These are phyloP conservation scores for Timandra comae DNA, from an alignment of 2,888 invertebrate species.

Conservation along the genomic window DNA sequence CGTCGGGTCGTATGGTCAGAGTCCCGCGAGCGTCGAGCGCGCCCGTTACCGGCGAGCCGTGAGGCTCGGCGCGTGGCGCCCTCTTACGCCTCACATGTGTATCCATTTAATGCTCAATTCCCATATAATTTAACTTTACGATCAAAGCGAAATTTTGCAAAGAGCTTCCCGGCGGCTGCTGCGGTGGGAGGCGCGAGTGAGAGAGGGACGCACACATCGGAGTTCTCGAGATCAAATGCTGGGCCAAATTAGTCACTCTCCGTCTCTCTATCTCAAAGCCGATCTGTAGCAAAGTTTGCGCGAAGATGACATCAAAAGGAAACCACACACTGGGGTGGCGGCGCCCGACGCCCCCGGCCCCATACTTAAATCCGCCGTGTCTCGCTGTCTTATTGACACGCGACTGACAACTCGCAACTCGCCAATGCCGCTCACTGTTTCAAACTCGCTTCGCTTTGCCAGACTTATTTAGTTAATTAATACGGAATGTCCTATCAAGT, in stretches of 20 bases:
- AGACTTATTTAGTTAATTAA: conserved; percentile 76
- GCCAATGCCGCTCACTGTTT: conserved; percentile 57
- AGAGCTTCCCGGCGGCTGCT: conserved; percentile 71
- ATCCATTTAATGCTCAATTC: conserved; percentile 77
- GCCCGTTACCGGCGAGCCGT: conserved; percentile 1
- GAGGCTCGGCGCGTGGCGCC: conserved; percentile 13
- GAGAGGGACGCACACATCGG: conserved; percentile 65
- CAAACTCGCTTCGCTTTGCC: conserved; percentile 59
- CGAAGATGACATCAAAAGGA: conserved; percentile 78
- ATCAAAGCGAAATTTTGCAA: conserved; percentile 77
- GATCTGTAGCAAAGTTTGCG: conserved; percentile 78
- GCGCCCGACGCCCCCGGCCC: conserved; percentile 52
- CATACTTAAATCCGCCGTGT: conserved; percentile 71
- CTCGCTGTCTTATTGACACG: conserved; percentile 75
- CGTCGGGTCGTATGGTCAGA: conserved; percentile 17
- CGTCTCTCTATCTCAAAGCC: conserved; percentile 78
- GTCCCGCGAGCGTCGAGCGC: conserved; percentile 9
- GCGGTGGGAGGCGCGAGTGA: conserved; percentile 53
- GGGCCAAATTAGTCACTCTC: conserved; percentile 78
- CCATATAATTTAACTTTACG: conserved; percentile 78
- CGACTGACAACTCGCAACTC: conserved; percentile 70
- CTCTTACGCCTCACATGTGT: conserved; percentile 54
- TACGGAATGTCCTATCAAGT: conserved; percentile 74
- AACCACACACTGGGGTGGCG: conserved; percentile 75
- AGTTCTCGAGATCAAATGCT: conserved; percentile 76